A percentile compares a stretch with the other conserved stretches of the same genome.
phyloP scores from a whole-genome alignment of 2,113 vertebrate genomes.

The Mandrillus leucophaeus region DNA sequence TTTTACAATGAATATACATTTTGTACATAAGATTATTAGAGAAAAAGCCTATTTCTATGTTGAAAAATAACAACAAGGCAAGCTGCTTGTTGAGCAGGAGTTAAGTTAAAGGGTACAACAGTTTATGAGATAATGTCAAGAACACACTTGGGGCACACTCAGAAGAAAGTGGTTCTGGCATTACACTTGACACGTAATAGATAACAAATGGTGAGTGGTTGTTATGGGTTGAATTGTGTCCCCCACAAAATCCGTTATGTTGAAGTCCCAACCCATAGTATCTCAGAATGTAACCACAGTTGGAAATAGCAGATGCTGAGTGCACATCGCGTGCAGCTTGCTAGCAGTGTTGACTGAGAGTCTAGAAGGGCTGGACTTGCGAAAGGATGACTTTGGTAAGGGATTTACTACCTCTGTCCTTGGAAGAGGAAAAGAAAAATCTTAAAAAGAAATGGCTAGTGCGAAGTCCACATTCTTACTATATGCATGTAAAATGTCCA shows the following conservation, averaged over 20 bases:
- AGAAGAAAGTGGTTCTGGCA: slow-evolving; percentile 23
- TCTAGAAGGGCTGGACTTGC: neutral
- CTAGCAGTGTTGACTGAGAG: too few species aligned
- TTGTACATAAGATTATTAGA: neutral
- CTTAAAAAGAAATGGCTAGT: neutral
- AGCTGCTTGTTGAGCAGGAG: neutral
- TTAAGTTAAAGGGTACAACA: neutral
- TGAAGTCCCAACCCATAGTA: neutral
- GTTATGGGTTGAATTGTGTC: neutral
- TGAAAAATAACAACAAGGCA: neutral
- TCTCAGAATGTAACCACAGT: neutral
- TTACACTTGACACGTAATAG: neutral
- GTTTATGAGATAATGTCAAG: slow-evolving; percentile 16
- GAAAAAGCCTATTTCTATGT: neutral
- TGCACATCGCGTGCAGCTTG: too few species aligned
- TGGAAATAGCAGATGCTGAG: too few species aligned
- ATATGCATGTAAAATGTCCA: neutral
- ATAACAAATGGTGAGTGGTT: neutral
- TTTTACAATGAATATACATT: neutral
- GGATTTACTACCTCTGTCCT: neutral
- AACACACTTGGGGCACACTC: neutral
- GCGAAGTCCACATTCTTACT: neutral
- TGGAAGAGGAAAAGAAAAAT: neutral
- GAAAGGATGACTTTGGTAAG: neutral
- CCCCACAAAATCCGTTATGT: neutral